Conservation (phyloP, 2,888 invertebrate species). For the Lepeophtheirus nordmannii region DNA sequence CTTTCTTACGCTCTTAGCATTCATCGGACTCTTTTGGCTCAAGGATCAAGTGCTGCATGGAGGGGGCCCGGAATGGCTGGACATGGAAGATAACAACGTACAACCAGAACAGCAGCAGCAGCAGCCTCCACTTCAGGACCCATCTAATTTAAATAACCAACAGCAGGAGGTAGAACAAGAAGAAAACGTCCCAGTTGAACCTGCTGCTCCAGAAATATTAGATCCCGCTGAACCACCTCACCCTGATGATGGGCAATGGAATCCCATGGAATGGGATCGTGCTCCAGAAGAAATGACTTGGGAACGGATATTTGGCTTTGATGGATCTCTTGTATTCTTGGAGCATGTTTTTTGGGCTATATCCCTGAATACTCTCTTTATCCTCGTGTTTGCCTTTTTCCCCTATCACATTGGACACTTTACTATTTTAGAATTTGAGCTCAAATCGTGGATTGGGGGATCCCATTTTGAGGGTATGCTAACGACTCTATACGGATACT, state of each 20-base stretch:
- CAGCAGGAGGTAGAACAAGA: not conserved
- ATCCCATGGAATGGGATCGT: slow-evolving; percentile 95
- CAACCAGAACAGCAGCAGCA: not conserved
- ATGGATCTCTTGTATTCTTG: slow-evolving; percentile 87
- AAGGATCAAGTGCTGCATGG: slow-evolving; percentile 94
- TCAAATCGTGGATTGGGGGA: slow-evolving; percentile 50
- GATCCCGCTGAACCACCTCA: slow-evolving; percentile 9
- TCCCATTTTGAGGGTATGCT: slow-evolving; percentile 81
- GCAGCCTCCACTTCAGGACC: not conserved
- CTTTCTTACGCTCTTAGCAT: slow-evolving; percentile 82
- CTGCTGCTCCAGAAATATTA: slow-evolving; percentile 10
- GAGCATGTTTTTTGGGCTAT: slow-evolving; percentile 99
- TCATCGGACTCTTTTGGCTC: slow-evolving; percentile 92
- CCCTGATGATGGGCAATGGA: slow-evolving; percentile 47
- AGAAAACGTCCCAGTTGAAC: slow-evolving; percentile 13
- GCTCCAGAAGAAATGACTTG: slow-evolving; percentile 95
- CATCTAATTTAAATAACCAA: not conserved
- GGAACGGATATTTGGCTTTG: slow-evolving; percentile 79
- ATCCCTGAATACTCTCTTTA: slow-evolving; percentile 87
- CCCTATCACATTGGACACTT: slow-evolving; percentile 88
- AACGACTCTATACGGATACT: slow-evolving; percentile 83
- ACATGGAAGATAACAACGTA: slow-evolving; percentile 41
- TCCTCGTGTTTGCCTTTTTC: slow-evolving; percentile 88
- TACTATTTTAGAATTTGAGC: slow-evolving; percentile 54
- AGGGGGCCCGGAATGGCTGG: slow-evolving; percentile 92